Percentiles rank a stretch among this genome's conserved stretches.
phyloP scores from a whole-genome alignment of 2,888 invertebrate genomes.

The Lydus trimaculatus region DNA sequence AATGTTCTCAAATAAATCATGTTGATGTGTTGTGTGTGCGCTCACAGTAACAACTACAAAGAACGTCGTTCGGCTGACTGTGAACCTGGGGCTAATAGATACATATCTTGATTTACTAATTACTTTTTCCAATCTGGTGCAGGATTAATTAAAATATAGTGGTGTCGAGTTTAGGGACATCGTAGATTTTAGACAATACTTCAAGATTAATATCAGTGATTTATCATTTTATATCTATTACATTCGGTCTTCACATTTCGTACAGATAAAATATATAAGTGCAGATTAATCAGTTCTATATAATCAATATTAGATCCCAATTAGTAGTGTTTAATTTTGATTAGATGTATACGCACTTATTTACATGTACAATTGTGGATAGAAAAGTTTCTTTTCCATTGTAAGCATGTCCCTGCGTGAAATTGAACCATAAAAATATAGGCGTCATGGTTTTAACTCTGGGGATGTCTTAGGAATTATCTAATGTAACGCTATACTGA shows the following conservation, averaged over 20 bases:
- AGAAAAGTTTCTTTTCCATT: too few relatives aligned
- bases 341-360: constrained; percentile 23
- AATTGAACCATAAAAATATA: too few relatives aligned
- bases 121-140: constrained; percentile 54
- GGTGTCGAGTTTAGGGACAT: constrained; percentile 43
- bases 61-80: constrained; percentile 30
- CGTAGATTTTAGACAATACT: constrained; percentile 44
- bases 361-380: too few relatives aligned
- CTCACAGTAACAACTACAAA: constrained; percentile 24
- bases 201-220: constrained; percentile 43
- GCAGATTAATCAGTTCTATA: constrained; percentile 27
- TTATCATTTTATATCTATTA: constrained; percentile 32
- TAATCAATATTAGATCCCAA: constrained; percentile 12
- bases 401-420: too few relatives aligned
- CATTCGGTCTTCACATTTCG: constrained; percentile 16
- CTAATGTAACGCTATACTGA: too few relatives aligned
- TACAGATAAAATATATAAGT: constrained; percentile 32
- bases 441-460: too few relatives aligned
- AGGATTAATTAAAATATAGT: constrained; percentile 54
- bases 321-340: constrained; percentile 30
- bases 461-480: too few relatives aligned
- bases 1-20: constrained; percentile 49
- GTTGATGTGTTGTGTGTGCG: constrained; percentile 38
- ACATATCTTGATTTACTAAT: constrained; percentile 52
- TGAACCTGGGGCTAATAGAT: constrained; percentile 36